These are phyloP conservation scores for Xestia c-nigrum DNA, from an alignment of 2,888 invertebrate genomes.

Conservation along the genomic window DNA sequence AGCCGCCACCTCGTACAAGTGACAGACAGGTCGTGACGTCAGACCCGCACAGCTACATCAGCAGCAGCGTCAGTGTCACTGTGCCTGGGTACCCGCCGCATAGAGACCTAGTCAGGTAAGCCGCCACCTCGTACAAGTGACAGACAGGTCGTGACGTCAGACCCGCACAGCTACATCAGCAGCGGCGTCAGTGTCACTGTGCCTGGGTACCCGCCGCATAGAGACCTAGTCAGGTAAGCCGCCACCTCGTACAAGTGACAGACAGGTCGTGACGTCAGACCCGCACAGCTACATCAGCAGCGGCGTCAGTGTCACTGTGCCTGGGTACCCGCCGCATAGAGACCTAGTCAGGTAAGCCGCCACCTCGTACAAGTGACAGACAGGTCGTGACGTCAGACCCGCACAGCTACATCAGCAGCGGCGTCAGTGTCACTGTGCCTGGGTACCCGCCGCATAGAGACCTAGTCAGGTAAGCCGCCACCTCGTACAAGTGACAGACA, in stretches of 20 bases:
- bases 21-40: conserved; percentile 72
- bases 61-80: conserved; percentile 92
- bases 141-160: conserved; percentile 69
- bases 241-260: conserved; percentile 67
- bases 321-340: conserved; percentile 92
- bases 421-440: conserved; percentile 92
- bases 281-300: conserved; percentile 91
- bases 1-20: conserved; percentile 74
- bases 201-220: conserved; percentile 92
- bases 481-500: conserved; percentile 68
- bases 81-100: conserved; percentile 93
- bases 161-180: conserved; percentile 90
- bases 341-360: conserved; percentile 93
- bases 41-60: conserved; percentile 89
- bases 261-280: conserved; percentile 66
- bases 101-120: conserved; percentile 93
- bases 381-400: conserved; percentile 71
- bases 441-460: conserved; percentile 92
- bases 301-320: conserved; percentile 92
- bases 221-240: conserved; percentile 93
- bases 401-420: conserved; percentile 91
- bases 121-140: conserved; percentile 73
- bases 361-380: conserved; percentile 68
- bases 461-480: conserved; percentile 92
- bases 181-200: conserved; percentile 93